Base-by-base conservation (phyloP, 2,797 vertebrate genomes). In the Lycodopsis pacificus region DNA sequence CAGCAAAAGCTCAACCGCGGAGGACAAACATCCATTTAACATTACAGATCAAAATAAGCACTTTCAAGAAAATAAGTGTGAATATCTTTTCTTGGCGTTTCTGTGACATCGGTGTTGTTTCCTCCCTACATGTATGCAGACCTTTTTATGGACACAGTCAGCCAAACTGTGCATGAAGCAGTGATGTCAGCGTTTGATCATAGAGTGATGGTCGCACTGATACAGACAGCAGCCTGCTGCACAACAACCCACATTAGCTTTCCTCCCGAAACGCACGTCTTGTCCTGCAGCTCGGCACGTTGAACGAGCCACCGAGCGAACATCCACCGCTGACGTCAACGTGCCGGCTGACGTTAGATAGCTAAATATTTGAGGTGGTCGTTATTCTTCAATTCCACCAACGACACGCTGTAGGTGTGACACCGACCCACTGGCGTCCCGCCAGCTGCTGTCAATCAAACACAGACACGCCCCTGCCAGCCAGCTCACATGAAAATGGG, bases 361-460 rank as follows among this genome's bases (percentile, higher is more conserved):
- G 34, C 3, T 61, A 36, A 14, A 36, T 20, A n/a, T 10, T 34
- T 36, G 30, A 9, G 0, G 1, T 22, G 73, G n/a, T 53, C 20
- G 40, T 25, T 4, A 19, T 53, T 57, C 48, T 20, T 46, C 30
- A 48, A 11, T 5, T n/a, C 11, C 63, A 30, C 7, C n/a, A 49
- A 58, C 38, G 22, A 25, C 32, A 38, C 3, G 17, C 30, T 25
- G 71, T 56, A 3, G 67, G 38, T 22, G 36, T 25, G 5, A 71
- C 34, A 12, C n/a, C 42, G 0, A 32, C 32, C 14, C 58, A 20
- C 49, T 56, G 34, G 46, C 53, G 38, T 34, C 64, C 44, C n/a
- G 4, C 46, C 65, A 34, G 36, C 65, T 20, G 73, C 73, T 76
- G 74, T 69, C 65, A 46, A 14, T 63, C 65, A 69, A 54, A 61